phyloP scores from a whole-genome alignment of 1,140 invertebrate genomes.

The Drosophila ambigua region DNA sequence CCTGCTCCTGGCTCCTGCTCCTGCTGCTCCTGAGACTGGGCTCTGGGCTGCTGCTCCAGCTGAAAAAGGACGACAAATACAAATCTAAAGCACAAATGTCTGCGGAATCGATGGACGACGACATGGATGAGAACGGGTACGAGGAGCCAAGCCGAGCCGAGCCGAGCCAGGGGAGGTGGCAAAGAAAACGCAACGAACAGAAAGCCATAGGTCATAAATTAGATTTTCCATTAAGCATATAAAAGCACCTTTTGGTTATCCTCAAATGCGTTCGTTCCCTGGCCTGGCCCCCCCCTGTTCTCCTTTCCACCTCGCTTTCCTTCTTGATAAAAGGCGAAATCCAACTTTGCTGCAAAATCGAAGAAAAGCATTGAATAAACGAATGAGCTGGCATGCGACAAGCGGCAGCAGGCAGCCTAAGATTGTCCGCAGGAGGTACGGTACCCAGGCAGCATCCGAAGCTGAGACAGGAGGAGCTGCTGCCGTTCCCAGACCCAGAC shows the following conservation, averaged over 20 bases:
- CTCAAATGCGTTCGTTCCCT: slow-evolving; percentile 76
- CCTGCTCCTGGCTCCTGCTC: not conserved
- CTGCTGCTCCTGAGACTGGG: no score
- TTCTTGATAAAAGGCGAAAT: slow-evolving; percentile 68
- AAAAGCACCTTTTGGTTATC: slow-evolving; percentile 83
- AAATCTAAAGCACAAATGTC: slow-evolving; percentile 78
- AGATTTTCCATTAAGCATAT: slow-evolving; percentile 83
- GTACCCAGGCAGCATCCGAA: no score
- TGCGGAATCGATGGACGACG: slow-evolving; percentile 68
- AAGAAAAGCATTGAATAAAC: slow-evolving; percentile 81
- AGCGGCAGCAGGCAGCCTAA: slow-evolving; percentile 49
- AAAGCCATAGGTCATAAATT: slow-evolving; percentile 83
- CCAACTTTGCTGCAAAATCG: slow-evolving; percentile 79
- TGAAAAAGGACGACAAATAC: slow-evolving; percentile 80
- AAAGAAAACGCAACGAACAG: slow-evolving; percentile 77
- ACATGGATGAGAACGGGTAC: slow-evolving; percentile 26
- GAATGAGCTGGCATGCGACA: slow-evolving; percentile 54
- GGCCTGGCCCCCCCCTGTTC: not conserved
- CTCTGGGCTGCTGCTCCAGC: slow-evolving; percentile 18
- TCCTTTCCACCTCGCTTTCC: not conserved
- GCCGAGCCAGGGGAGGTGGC: slow-evolving; percentile 26
- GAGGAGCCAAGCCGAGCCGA: slow-evolving; percentile 3
- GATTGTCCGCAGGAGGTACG: slow-evolving; percentile 66
- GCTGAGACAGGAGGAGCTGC: not conserved
- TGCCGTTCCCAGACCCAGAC: not conserved